These are phyloP conservation scores for Camelus bactrianus DNA, from an alignment of 2,113 vertebrate genomes.

Conservation along the genomic window DNA sequence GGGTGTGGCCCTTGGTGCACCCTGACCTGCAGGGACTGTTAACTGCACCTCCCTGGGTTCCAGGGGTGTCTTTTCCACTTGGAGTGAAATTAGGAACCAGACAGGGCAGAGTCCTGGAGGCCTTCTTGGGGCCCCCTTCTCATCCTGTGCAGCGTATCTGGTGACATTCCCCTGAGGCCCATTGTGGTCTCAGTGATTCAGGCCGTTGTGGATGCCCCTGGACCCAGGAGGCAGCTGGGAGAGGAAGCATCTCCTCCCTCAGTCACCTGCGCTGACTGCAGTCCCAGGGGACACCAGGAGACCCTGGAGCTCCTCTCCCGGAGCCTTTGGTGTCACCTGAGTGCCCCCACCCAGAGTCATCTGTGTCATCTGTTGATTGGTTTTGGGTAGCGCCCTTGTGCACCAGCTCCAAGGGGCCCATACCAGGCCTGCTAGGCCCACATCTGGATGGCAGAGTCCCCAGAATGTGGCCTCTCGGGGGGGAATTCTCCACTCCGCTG, in stretches of 20 bases:
- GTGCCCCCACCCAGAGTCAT: neutral
- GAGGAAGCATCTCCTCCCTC: neutral
- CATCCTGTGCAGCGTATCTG: neutral
- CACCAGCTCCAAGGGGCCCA: neutral
- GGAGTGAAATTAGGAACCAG: neutral
- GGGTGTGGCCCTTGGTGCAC: neutral
- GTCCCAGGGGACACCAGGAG: neutral
- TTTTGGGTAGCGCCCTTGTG: fast-evolving
- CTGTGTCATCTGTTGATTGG: neutral
- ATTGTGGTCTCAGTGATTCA: fast-evolving
- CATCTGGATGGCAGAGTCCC: neutral
- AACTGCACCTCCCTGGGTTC: no score
- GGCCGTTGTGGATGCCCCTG: neutral
- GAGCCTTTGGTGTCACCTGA: neutral
- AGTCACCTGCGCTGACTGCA: neutral
- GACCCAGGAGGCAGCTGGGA: neutral
- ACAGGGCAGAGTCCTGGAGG: neutral
- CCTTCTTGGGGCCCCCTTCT: neutral
- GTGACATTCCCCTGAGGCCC: neutral
- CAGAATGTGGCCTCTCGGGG: neutral
- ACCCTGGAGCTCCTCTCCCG: neutral
- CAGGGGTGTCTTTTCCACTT: neutral
- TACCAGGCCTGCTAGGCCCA: fast-evolving
- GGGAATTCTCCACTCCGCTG: neutral
- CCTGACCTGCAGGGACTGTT: neutral